A percentile compares a stretch with the other conserved stretches of the same genome.
These are phyloP conservation scores for Bos indicus DNA, from an alignment of 2,113 vertebrate genomes.

Conservation along the genomic window DNA sequence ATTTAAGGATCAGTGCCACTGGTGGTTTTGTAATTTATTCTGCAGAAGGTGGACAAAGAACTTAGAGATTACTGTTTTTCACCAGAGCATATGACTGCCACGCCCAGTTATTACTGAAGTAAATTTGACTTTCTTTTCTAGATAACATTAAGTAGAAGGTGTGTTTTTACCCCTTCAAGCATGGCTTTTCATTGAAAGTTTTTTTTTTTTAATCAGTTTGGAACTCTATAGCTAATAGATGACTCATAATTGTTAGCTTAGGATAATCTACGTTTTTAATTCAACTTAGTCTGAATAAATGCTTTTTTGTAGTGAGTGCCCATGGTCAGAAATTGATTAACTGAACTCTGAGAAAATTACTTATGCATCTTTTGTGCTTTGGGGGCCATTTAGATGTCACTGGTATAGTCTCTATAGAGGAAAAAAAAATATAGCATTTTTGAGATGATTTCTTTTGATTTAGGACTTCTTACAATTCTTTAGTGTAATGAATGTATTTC, in stretches of 20 bases:
- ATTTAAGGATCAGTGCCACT: not conserved
- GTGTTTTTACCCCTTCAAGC: not conserved
- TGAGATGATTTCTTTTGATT: not conserved
- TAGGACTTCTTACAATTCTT: not conserved
- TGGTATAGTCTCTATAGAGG: not conserved
- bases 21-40: not conserved
- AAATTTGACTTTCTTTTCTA: conserved; percentile 17
- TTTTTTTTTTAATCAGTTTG: not conserved
- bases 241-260: not conserved
- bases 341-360: conserved; percentile 31
- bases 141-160: not conserved
- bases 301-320: not conserved
- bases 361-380: conserved; percentile 1
- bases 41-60: not conserved
- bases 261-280: conserved; percentile 40
- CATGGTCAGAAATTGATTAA: conserved; percentile 29
- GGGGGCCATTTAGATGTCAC: not conserved
- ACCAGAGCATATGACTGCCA: not conserved
- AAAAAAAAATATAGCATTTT: not conserved
- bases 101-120: not conserved
- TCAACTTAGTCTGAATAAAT: conserved; percentile 30
- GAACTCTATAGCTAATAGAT: conserved; percentile 2
- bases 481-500: not conserved
- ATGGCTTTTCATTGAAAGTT: conserved; percentile 13
- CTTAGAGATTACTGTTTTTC: not conserved